A percentile compares a stretch with the other conserved stretches of the same genome.
Conservation (phyloP, 2,797 vertebrate genomes). For the Gymnothorax reevesii region DNA sequence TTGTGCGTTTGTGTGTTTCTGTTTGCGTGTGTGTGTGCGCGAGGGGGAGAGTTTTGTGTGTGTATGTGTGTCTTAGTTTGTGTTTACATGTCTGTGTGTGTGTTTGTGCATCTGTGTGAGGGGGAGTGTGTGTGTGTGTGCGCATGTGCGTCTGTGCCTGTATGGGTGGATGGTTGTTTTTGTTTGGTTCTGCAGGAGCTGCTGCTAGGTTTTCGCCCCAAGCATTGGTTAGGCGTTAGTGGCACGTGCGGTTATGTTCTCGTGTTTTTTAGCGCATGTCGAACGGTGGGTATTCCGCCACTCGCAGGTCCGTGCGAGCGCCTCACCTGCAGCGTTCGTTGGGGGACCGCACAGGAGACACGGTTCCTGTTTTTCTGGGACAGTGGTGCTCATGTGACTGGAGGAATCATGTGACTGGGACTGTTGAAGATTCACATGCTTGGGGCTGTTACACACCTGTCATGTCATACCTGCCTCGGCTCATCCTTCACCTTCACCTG, state of each 20-base stretch:
- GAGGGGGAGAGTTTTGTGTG: neutral
- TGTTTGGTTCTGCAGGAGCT: too few relatives aligned
- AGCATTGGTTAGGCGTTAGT: too few relatives aligned
- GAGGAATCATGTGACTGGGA: neutral
- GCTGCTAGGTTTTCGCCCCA: too few relatives aligned
- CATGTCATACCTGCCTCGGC: neutral
- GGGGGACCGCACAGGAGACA: neutral
- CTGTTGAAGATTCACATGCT: neutral
- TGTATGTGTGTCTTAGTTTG: conserved; percentile 34
- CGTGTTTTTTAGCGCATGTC: neutral
- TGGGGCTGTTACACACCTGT: neutral
- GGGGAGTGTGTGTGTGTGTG: too few relatives aligned
- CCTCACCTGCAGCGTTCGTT: neutral
- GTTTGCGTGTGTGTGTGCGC: neutral
- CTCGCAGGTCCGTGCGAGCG: neutral
- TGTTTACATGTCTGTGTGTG: conserved; percentile 39
- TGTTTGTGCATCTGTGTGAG: conserved; percentile 18
- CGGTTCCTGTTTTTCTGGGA: neutral
- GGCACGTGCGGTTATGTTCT: neutral
- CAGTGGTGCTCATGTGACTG: neutral
- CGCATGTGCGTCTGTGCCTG: too few relatives aligned
- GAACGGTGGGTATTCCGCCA: neutral
- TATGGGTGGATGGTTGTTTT: too few relatives aligned
- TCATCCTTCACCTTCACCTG: too few relatives aligned
- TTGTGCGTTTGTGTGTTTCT: conserved; percentile 39